Percentiles rank a stretch among this genome's conserved stretches.
Conservation (phyloP, 1,140 invertebrate genomes). For the Tetramorium simillimum region DNA sequence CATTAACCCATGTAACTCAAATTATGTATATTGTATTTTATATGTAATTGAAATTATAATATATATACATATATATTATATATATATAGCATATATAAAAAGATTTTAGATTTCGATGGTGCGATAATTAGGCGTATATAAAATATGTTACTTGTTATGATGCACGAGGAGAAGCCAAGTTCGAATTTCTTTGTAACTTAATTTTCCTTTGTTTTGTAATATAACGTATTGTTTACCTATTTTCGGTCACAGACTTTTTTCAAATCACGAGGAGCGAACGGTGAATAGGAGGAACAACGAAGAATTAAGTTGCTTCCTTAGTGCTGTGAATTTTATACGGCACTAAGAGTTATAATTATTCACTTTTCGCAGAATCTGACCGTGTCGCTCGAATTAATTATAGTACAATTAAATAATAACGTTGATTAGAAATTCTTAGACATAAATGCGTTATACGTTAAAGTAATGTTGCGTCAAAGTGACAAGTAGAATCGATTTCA, state of each 20-base stretch:
- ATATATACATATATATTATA: conserved; percentile 7
- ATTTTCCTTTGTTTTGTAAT: conserved; percentile 24
- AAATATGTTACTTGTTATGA: conserved; percentile 25
- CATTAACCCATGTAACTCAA: conserved; percentile 20
- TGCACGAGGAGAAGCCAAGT: background rate
- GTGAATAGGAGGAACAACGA: conserved; percentile 14
- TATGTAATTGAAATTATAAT: conserved; percentile 33
- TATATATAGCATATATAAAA: conserved; percentile 9
- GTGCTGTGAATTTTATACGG: background rate
- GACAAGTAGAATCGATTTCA: conserved; percentile 25
- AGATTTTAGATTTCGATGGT: background rate
- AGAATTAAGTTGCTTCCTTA: conserved; percentile 15
- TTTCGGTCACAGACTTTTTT: background rate
- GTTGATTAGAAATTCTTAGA: conserved; percentile 35
- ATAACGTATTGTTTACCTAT: conserved; percentile 24
- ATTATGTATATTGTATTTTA: conserved; percentile 29
- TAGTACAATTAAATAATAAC: conserved; percentile 41
- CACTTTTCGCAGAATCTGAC: background rate
- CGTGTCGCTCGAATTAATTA: conserved; percentile 46
- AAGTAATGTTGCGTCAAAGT: conserved; percentile 4
- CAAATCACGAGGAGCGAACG: background rate
- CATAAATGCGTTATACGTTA: conserved; percentile 9
- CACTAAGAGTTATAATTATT: conserved; percentile 15
- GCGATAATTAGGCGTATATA: conserved; percentile 26
- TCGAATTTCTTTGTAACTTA: conserved; percentile 30